Conservation (phyloP, 2,113 vertebrate genomes). For the Triplophysa siluroides region DNA sequence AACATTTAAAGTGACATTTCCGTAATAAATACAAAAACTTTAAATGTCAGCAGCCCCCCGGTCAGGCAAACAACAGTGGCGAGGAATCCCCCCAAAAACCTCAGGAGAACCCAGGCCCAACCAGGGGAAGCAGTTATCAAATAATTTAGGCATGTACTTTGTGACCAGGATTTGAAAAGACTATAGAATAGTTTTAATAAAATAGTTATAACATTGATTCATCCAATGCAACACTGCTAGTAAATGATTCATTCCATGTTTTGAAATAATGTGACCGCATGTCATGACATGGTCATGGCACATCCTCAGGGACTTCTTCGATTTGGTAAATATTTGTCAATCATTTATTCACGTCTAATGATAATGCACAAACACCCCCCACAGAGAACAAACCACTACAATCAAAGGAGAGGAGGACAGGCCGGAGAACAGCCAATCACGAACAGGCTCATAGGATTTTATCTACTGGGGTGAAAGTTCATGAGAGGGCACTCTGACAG, state of each 20-base stretch:
- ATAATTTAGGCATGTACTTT: no score
- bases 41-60: no score
- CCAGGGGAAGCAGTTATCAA: no score
- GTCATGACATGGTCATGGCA: constrained; percentile 11
- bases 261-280: background rate
- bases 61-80: no score
- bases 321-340: constrained; percentile 9
- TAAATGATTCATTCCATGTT: constrained; percentile 25
- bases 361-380: background rate
- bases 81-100: no score
- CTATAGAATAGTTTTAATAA: no score
- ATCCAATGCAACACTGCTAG: background rate
- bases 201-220: background rate
- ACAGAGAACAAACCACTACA: constrained; percentile 35
- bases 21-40: no score
- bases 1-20: no score
- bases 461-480: constrained; percentile 44
- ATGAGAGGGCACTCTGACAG: constrained; percentile 10
- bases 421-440: constrained; percentile 15
- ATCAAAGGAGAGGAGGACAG: constrained; percentile 33
- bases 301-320: background rate
- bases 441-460: background rate
- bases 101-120: no score
- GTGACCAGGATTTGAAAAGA: no score
- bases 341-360: background rate